Percentiles rank a stretch among this genome's conserved stretches.
These are phyloP conservation scores for Cheilosia grossa DNA, from an alignment of 2,888 invertebrate genomes.

Conservation along the genomic window DNA sequence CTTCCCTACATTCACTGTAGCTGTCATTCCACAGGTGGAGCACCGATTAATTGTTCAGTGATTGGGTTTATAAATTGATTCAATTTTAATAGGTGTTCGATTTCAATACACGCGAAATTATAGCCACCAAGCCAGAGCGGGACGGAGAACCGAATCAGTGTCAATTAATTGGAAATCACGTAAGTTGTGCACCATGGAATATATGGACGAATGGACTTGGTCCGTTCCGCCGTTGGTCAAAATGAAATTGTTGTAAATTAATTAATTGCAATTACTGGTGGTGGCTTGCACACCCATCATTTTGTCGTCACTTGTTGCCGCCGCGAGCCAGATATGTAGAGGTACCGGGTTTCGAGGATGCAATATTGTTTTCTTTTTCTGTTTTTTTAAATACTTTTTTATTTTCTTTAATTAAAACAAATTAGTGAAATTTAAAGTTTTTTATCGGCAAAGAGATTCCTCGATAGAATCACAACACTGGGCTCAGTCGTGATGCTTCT, in stretches of 20 bases:
- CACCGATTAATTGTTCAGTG: constrained; percentile 39
- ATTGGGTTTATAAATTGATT: constrained; percentile 48
- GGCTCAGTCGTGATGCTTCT: constrained; percentile 50
- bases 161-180: constrained; percentile 69
- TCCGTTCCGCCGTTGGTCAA: constrained; percentile 48
- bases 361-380: constrained; percentile 17
- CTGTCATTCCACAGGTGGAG: constrained; percentile 40
- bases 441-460: constrained; percentile 44
- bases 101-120: constrained; percentile 28
- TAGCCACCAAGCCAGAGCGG: constrained; percentile 28
- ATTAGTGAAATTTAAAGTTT: constrained; percentile 62
- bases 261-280: constrained; percentile 79
- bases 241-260: constrained; percentile 79
- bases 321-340: constrained; percentile 46
- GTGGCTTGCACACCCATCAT: constrained; percentile 35
- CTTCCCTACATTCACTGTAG: no score
- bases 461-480: constrained; percentile 40
- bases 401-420: constrained; percentile 63
- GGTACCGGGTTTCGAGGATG: constrained; percentile 49
- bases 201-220: constrained; percentile 58
- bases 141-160: constrained; percentile 56
- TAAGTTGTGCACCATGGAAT: constrained; percentile 35
- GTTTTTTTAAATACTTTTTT: constrained; percentile 22
- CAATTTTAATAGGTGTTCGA: constrained; percentile 35
- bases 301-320: constrained; percentile 76